Conservation (phyloP, 2,797 vertebrate genomes). For the Paratrypauchen microcephalus region DNA sequence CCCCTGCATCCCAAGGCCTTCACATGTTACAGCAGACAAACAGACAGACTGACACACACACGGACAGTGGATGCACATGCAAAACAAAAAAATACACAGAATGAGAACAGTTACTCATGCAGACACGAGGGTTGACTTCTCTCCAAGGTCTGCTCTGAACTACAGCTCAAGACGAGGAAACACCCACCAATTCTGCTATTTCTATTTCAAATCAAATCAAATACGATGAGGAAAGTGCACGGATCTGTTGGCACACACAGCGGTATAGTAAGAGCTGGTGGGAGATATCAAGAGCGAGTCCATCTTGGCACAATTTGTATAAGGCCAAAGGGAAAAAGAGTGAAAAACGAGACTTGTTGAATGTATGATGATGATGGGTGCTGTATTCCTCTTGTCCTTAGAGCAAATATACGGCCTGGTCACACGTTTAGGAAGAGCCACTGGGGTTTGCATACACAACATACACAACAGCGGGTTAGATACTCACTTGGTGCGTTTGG, state of each 20-base stretch:
- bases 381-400: slow-evolving; percentile 14
- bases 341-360: slow-evolving; percentile 78
- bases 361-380: slow-evolving; percentile 54
- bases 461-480: slow-evolving; percentile 68
- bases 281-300: slow-evolving; percentile 6
- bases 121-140: slow-evolving; percentile 38
- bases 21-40: slow-evolving; percentile 22
- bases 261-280: slow-evolving; percentile 2
- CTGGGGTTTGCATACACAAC: slow-evolving; percentile 46
- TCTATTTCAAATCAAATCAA: slow-evolving; percentile 15
- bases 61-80: slow-evolving; percentile 28
- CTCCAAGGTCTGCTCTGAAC: slow-evolving; percentile 57
- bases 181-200: slow-evolving; percentile 57
- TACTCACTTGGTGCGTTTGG: slow-evolving; percentile 80
- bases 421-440: slow-evolving; percentile 36
- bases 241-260: neutral
- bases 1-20: slow-evolving; percentile 65
- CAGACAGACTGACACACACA: slow-evolving; percentile 1
- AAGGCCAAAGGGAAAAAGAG: slow-evolving; percentile 10
- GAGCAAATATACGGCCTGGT: slow-evolving; percentile 12
- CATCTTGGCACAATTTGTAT: slow-evolving; percentile 6
- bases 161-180: slow-evolving; percentile 60
- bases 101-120: slow-evolving; percentile 39
- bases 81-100: slow-evolving; percentile 28
- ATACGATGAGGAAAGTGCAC: slow-evolving; percentile 15